Conservation (phyloP, 2,797 vertebrate genomes). For the Mastacembelus armatus region DNA sequence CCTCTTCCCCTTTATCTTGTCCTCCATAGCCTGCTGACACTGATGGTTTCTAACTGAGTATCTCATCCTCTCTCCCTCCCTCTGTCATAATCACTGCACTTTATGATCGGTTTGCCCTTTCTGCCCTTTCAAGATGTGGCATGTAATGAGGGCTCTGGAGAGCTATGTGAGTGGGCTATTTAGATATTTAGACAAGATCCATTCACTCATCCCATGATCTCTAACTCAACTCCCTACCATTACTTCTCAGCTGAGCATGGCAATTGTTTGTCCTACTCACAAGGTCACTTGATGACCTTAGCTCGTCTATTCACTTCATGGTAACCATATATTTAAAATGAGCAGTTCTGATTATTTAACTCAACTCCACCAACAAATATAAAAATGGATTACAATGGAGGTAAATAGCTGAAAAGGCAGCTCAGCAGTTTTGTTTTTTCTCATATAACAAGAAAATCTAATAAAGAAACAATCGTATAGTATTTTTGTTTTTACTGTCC, state of each 20-base stretch:
- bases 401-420: background rate
- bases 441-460: background rate
- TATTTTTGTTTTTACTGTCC: too few relatives aligned
- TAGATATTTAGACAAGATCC: constrained; percentile 81
- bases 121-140: constrained; percentile 82
- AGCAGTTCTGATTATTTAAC: background rate
- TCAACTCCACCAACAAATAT: background rate
- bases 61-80: constrained; percentile 67
- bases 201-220: constrained; percentile 73
- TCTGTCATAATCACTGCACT: constrained; percentile 83
- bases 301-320: constrained; percentile 12
- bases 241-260: constrained; percentile 56
- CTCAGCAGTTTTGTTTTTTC: background rate
- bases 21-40: constrained; percentile 74
- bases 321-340: constrained; percentile 20
- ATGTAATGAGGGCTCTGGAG: constrained; percentile 84
- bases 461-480: background rate
- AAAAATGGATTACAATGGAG: background rate
- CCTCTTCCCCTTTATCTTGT: constrained; percentile 59
- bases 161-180: constrained; percentile 79
- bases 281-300: constrained; percentile 74
- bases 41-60: constrained; percentile 79
- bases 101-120: constrained; percentile 84
- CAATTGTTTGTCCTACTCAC: constrained; percentile 64
- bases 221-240: constrained; percentile 61